Conservation (phyloP, 2,797 vertebrate species). For the Lemur catta region DNA sequence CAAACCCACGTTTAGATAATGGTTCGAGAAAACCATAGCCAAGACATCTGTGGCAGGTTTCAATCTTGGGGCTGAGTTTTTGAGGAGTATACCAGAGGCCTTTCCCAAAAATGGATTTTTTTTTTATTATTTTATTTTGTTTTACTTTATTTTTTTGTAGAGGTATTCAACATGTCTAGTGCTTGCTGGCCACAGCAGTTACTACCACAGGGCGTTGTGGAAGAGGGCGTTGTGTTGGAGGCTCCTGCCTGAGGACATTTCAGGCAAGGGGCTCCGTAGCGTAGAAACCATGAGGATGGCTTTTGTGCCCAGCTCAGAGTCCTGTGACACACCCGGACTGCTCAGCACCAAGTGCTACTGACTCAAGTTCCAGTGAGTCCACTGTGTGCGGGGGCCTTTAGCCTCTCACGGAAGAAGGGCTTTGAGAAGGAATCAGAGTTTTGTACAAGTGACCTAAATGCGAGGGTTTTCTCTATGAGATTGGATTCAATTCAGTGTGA, state of each 20-base stretch:
- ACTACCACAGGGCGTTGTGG: background rate
- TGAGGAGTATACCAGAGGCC: background rate
- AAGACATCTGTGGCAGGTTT: background rate
- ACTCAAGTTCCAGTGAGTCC: background rate
- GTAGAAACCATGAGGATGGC: background rate
- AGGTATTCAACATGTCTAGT: background rate
- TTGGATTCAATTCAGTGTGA: slow-evolving; percentile 39
- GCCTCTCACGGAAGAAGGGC: background rate
- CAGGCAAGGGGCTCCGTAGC: background rate
- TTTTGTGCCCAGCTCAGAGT: background rate
- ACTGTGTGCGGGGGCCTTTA: accelerated
- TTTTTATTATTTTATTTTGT: background rate
- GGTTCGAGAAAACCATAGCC: background rate
- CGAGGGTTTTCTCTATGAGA: background rate
- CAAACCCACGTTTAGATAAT: background rate
- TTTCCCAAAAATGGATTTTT: background rate
- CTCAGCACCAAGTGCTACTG: background rate
- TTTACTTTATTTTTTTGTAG: background rate
- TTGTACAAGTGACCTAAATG: background rate
- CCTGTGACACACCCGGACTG: background rate
- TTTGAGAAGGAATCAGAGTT: slow-evolving; percentile 24
- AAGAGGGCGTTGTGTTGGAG: background rate
- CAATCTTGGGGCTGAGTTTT: background rate
- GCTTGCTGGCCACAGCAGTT: background rate
- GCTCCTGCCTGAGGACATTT: background rate